Conservation (phyloP, 2,113 vertebrate species). For the Sphaerodactylus townsendi region DNA sequence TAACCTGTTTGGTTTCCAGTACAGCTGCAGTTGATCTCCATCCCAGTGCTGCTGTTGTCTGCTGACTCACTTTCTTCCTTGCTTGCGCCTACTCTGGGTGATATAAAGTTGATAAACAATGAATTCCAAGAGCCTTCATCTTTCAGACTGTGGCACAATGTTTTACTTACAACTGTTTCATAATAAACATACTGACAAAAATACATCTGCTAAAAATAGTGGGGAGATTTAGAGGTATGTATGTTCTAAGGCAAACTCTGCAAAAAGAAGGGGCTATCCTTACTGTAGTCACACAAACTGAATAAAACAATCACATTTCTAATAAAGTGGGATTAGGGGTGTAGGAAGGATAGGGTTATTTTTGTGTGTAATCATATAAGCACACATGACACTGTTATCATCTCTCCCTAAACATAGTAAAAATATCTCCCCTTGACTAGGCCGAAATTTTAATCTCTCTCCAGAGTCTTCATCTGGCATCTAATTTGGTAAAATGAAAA, state of each 20-base stretch:
- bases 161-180: slow-evolving; percentile 54
- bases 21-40: background rate
- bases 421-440: too few species aligned
- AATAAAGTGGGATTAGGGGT: too few species aligned
- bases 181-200: slow-evolving; percentile 31
- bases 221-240: slow-evolving; percentile 46
- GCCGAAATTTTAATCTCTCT: too few species aligned
- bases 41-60: background rate
- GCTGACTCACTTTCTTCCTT: background rate
- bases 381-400: too few species aligned
- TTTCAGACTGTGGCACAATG: slow-evolving; percentile 34
- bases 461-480: too few species aligned
- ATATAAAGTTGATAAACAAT: slow-evolving; percentile 30
- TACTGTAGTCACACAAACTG: too few species aligned
- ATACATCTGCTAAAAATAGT: slow-evolving; percentile 31
- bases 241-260: slow-evolving; percentile 31
- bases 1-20: background rate
- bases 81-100: background rate
- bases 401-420: too few species aligned
- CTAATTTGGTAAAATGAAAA: too few species aligned
- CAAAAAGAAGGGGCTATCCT: background rate
- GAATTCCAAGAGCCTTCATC: slow-evolving; percentile 40
- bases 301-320: too few species aligned
- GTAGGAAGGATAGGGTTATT: too few species aligned
- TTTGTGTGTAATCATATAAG: too few species aligned